Evolutionary conservation across 2,113 vertebrate genomes (phyloP).

Genomic region (Perccottus glenii): DNA sequence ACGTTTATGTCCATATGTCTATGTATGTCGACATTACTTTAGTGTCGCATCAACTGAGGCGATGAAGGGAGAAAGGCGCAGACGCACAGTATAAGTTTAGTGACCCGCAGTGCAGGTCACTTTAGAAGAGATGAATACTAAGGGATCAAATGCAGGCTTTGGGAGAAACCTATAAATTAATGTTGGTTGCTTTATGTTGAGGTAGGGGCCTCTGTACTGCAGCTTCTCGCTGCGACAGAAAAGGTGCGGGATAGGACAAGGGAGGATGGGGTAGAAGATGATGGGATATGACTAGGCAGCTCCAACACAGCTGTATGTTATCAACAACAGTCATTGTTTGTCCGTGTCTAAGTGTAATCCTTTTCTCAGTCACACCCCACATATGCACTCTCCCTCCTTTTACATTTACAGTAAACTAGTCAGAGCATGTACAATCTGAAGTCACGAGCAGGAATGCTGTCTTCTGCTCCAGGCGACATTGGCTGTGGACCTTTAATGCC

Average conservation of each 20-base stretch:
- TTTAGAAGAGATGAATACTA: constrained; percentile 4
- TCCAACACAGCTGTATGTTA: constrained; percentile 2
- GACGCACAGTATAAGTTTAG: not conserved
- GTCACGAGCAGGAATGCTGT: constrained; percentile 40
- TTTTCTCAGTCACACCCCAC: constrained; percentile 36
- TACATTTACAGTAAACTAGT: constrained; percentile 46
- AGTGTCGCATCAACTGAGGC: constrained; percentile 14
- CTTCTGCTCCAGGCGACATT: constrained; percentile 26
- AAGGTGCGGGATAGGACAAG: constrained; percentile 7
- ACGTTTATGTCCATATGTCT: not conserved
- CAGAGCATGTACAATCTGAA: constrained; percentile 41
- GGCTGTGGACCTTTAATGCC: constrained; percentile 30
- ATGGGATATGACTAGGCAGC: constrained; percentile 1
- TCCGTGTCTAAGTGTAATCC: not conserved
- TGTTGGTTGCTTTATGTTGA: constrained; percentile 16
- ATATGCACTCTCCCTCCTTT: not conserved
- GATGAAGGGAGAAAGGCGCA: constrained; percentile 17
- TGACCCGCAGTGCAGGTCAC: constrained; percentile 16
- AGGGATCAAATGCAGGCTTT: not conserved
- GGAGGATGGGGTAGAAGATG: not conserved
- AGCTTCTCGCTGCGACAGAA: constrained; percentile 57
- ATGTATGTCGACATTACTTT: constrained; percentile 6
- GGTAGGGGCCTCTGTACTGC: constrained; percentile 33
- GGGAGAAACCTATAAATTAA: constrained; percentile 20
- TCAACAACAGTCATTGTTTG: not conserved